Percentiles rank a stretch among this genome's conserved stretches.
phyloP scores from a whole-genome alignment of 2,888 invertebrate species.

The Acrobasis suavella region DNA sequence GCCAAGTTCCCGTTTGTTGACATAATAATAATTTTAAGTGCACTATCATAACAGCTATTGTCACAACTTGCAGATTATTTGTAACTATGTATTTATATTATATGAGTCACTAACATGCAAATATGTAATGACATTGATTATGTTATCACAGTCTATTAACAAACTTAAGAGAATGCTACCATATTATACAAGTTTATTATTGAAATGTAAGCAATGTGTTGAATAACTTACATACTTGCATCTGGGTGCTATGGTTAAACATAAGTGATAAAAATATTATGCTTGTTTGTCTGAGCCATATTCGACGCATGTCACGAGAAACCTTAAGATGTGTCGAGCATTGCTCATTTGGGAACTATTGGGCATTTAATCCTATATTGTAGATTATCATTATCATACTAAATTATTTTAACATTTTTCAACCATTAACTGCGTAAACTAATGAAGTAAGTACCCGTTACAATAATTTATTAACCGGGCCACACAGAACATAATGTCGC shows the following conservation, averaged over 20 bases:
- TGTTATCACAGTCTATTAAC: constrained; percentile 75
- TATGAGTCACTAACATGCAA: constrained; percentile 83
- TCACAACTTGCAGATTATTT: constrained; percentile 78
- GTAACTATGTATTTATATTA: constrained; percentile 82
- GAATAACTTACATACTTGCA: constrained; percentile 81
- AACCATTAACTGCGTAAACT: constrained; percentile 82
- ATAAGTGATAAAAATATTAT: constrained; percentile 78
- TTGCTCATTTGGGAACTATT: constrained; percentile 79
- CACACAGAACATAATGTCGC: constrained; percentile 65
- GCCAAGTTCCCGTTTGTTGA: constrained; percentile 80
- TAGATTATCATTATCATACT: constrained; percentile 82
- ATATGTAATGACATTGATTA: constrained; percentile 76
- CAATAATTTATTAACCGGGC: constrained; percentile 75
- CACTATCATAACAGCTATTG: constrained; percentile 80
- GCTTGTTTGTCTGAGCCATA: constrained; percentile 75
- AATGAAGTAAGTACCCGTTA: constrained; percentile 70
- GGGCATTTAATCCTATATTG: constrained; percentile 83
- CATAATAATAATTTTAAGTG: constrained; percentile 74
- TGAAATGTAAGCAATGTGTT: constrained; percentile 64
- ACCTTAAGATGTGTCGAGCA: constrained; percentile 53
- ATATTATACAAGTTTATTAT: constrained; percentile 56
- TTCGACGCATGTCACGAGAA: constrained; percentile 50
- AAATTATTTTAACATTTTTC: constrained; percentile 81
- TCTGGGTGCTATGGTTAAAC: constrained; percentile 81
- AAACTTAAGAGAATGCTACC: constrained; percentile 71